Conservation (phyloP, 2,113 vertebrate genomes). For the Vulpes vulpes region DNA sequence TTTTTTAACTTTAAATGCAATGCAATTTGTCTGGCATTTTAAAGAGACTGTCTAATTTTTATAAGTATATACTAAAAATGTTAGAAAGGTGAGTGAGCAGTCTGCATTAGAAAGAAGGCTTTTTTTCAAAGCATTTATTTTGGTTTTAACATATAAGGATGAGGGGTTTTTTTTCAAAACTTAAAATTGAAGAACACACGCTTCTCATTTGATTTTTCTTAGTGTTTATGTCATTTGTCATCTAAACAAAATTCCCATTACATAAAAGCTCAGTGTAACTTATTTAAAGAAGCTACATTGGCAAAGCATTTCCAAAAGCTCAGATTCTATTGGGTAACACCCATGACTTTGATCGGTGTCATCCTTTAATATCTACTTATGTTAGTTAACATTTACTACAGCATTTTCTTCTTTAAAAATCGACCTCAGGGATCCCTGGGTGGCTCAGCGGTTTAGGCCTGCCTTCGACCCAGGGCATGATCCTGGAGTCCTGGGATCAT, state of each 20-base stretch:
- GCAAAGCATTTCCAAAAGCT: background rate
- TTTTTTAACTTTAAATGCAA: conserved; percentile 45
- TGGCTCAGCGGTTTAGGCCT: too few species aligned
- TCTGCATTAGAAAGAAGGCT: conserved; percentile 32
- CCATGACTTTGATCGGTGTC: conserved; percentile 21
- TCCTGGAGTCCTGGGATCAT: too few species aligned
- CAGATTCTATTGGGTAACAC: background rate
- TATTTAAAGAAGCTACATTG: conserved; percentile 20
- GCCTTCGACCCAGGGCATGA: too few species aligned
- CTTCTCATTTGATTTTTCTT: conserved; percentile 64
- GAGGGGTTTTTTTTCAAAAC: background rate
- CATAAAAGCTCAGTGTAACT: conserved; percentile 55
- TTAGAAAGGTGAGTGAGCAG: conserved; percentile 51
- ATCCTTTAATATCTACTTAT: conserved; percentile 34
- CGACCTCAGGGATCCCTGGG: background rate
- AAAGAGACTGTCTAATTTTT: conserved; percentile 67
- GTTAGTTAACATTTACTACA: conserved; percentile 44
- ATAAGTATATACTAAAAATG: conserved; percentile 55
- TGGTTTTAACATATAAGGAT: conserved; percentile 57
- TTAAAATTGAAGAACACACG: conserved; percentile 40
- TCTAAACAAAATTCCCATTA: conserved; percentile 53
- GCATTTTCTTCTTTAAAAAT: conserved; percentile 52
- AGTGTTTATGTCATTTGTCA: conserved; percentile 50
- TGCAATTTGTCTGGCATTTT: conserved; percentile 57
- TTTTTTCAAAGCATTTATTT: conserved; percentile 64